Evolutionary conservation across 2,113 vertebrate genomes (phyloP).

Genomic region (Taurulus bubalis): DNA sequence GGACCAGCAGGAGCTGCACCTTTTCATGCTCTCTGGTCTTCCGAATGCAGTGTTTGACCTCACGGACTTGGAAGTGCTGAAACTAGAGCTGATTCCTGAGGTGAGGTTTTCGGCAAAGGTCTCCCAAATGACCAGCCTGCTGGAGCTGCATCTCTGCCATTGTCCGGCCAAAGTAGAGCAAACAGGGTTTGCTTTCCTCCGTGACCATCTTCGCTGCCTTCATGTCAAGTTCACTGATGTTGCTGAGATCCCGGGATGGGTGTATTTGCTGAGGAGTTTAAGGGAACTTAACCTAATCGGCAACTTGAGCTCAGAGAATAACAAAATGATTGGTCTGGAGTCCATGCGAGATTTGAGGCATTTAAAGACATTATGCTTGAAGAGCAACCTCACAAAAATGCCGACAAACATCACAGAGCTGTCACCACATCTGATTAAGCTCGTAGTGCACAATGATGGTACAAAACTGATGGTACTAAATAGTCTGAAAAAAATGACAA

Average conservation of each 20-base stretch:
- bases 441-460: constrained; percentile 97
- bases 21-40: constrained; percentile 95
- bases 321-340: constrained; percentile 97
- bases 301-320: constrained; percentile 97
- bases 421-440: constrained; percentile 91
- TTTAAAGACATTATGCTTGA: constrained; percentile 92
- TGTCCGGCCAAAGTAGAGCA: constrained; percentile 96
- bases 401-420: constrained; percentile 96
- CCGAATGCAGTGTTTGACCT: constrained; percentile 95
- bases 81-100: constrained; percentile 96
- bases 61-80: constrained; percentile 93
- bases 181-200: constrained; percentile 94
- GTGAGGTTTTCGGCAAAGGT: constrained; percentile 95
- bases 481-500: constrained; percentile 98
- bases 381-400: constrained; percentile 97
- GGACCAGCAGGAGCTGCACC: constrained; percentile 93
- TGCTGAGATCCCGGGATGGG: constrained; percentile 95
- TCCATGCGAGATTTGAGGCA: constrained; percentile 94
- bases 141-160: constrained; percentile 95
- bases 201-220: constrained; percentile 94
- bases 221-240: constrained; percentile 98
- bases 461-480: constrained; percentile 94
- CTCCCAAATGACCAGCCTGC: constrained; percentile 95
- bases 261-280: constrained; percentile 94
- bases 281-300: constrained; percentile 92